These are phyloP conservation scores for Sesamia nonagrioides DNA, from an alignment of 1,140 invertebrate genomes.

Conservation along the genomic window DNA sequence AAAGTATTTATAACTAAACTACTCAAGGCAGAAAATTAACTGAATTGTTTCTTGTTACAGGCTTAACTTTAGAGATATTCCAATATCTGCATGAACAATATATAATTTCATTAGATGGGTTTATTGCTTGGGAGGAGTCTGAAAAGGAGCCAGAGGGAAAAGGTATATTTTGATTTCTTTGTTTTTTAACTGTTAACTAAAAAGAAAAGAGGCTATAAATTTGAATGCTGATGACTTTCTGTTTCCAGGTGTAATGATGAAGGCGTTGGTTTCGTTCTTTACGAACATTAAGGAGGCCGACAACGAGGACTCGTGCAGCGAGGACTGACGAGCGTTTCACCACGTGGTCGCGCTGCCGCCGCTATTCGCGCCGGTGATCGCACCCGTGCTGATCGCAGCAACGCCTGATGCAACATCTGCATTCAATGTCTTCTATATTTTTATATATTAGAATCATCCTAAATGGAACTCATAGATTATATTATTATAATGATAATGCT, in stretches of 20 bases:
- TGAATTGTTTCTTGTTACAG: conserved; percentile 64
- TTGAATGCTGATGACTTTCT: conserved; percentile 34
- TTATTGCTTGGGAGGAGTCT: conserved; percentile 85
- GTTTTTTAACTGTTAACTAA: too few species aligned
- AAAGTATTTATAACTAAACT: not conserved
- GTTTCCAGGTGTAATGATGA: conserved; percentile 86
- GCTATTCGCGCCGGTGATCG: conserved; percentile 37
- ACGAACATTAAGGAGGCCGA: conserved; percentile 84
- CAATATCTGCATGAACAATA: conserved; percentile 88
- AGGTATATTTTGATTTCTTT: conserved; percentile 61
- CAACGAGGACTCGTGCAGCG: conserved; percentile 83
- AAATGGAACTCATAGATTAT: conserved; percentile 63
- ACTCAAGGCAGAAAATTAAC: conserved; percentile 5
- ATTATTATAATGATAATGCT: conserved; percentile 65
- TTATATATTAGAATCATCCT: conserved; percentile 74
- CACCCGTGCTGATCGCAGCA: conserved; percentile 37
- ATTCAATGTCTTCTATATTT: conserved; percentile 73
- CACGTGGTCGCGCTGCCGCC: conserved; percentile 53
- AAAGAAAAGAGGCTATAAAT: not conserved
- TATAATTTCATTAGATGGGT: conserved; percentile 87
- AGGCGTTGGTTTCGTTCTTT: conserved; percentile 88
- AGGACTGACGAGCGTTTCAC: conserved; percentile 74
- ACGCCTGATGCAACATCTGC: conserved; percentile 34
- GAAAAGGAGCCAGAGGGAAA: conserved; percentile 84
- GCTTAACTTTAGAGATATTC: conserved; percentile 84